Evolutionary conservation across 2,113 vertebrate species (phyloP).

Genomic region (Puntigrus tetrazona): DNA sequence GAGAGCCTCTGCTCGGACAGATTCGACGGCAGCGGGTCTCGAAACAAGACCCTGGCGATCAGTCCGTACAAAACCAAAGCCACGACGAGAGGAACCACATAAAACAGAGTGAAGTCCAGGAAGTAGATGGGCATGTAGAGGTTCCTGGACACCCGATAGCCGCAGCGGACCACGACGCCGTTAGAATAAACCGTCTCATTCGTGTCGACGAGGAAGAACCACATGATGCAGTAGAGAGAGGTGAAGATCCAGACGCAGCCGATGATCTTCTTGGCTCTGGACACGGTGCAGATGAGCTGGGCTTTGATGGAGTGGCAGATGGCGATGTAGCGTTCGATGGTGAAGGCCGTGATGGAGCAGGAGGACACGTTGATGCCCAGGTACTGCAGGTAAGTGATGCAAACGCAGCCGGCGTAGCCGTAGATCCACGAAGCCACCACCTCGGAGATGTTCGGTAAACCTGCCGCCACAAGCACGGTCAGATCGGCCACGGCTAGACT

Average conservation of each 20-base stretch:
- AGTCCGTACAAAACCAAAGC: slow-evolving; percentile 62
- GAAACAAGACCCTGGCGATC: slow-evolving; percentile 62
- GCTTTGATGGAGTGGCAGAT: slow-evolving; percentile 60
- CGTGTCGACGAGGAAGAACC: slow-evolving; percentile 73
- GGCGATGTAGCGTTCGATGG: neutral
- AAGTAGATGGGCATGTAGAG: slow-evolving; percentile 72
- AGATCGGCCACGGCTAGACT: slow-evolving; percentile 54
- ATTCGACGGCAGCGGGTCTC: slow-evolving; percentile 44
- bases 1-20: slow-evolving; percentile 43
- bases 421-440: slow-evolving; percentile 54
- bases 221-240: slow-evolving; percentile 65
- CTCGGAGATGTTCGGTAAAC: slow-evolving; percentile 53
- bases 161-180: slow-evolving; percentile 58
- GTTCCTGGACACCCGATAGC: slow-evolving; percentile 67
- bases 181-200: slow-evolving; percentile 51
- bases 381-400: slow-evolving; percentile 55
- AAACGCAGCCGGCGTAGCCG: slow-evolving; percentile 51
- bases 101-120: slow-evolving; percentile 69
- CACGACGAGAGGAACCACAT: slow-evolving; percentile 59
- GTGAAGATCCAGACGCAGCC: slow-evolving; percentile 60
- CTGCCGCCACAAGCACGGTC: slow-evolving; percentile 51
- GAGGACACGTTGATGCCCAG: slow-evolving; percentile 58
- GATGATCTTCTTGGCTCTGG: slow-evolving; percentile 64
- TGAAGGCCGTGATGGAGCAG: slow-evolving; percentile 51
- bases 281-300: slow-evolving; percentile 62